Evolutionary conservation across 2,888 invertebrate species (phyloP), one percentile per base, ranked within the genome.

Genomic region (Cancer borealis): DNA sequence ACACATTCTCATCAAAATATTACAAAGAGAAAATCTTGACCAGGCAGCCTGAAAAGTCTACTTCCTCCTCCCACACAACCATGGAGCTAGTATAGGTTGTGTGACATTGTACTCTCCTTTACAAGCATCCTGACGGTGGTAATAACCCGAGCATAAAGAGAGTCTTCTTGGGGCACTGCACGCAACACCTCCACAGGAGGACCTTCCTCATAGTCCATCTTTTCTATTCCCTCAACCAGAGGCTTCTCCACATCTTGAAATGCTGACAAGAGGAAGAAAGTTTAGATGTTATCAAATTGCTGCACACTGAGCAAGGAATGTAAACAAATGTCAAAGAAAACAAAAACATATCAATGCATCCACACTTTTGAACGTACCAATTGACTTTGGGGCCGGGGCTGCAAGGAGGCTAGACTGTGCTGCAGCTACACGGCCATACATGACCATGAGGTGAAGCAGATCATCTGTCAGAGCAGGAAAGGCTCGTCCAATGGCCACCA

Each of bases 391-490:
- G 21, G 95, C 92, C 10, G 95, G 95, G 14, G 95, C 94, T 8
- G 95, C 39, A 12, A 93, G 93, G n/a, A 98, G 97, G 0, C 98
- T 98, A 0, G 98, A 98, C 96, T 99, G 98, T 0, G 98, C 98
- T 96, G 98, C 97, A 95, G 98, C 98, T 95, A 99, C 98, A 96
- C 98, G 97, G 0, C 98, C 99, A 39, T 99, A 97, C 96, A 99
- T 98, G 96, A 98, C 97, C 92, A 99, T 97, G 47, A 99, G 97
- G 30, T 98, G 98, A 0, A 98, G 98, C 26, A 98, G 98, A 96
- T 99, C 99, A 96, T 99, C 99, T 89, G 98, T 97, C 14, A 99
- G 97, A 0, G 99, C 98, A 3, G 99, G 99, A 96, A 99, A 99
- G 0, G 99, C 99, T 96, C 98, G 98, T 96, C 98, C 98, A 96